Evolutionary conservation across 2,113 vertebrate genomes (phyloP).

Genomic region (Petrocephalus zakoni): DNA sequence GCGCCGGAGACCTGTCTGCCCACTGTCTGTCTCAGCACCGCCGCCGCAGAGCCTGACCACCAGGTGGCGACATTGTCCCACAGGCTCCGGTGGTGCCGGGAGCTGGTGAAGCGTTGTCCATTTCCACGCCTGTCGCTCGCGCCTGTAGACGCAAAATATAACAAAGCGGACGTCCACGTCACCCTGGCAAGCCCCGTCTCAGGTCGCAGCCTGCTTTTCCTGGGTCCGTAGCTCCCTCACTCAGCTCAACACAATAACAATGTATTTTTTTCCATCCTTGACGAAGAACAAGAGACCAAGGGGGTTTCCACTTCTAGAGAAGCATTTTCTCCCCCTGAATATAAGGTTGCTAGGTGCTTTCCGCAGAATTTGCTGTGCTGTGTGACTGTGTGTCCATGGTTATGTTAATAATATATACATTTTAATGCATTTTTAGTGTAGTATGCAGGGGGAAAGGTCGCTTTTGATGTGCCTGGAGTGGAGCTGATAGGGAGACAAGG

Average conservation of each 20-base stretch:
- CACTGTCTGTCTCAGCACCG: not conserved
- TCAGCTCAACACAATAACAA: not conserved
- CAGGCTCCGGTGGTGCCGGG: not conserved
- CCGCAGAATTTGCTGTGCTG: not conserved
- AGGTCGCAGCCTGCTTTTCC: not conserved
- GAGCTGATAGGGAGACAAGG: not conserved
- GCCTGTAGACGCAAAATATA: not conserved
- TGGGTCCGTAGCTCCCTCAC: not conserved
- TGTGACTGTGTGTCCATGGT: not conserved
- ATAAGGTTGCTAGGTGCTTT: not conserved
- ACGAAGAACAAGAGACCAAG: not conserved
- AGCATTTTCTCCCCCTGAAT: not conserved
- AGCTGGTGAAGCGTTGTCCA: not conserved
- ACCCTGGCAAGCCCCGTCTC: not conserved
- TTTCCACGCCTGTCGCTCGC: not conserved
- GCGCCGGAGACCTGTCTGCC: not conserved
- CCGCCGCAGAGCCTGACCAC: not conserved
- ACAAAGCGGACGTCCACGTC: not conserved
- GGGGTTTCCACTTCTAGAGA: not conserved
- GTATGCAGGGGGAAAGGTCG: not conserved
- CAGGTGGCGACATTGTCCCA: constrained; percentile 9
- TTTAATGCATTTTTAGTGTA: not conserved
- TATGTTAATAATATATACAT: not conserved
- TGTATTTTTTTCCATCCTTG: not conserved
- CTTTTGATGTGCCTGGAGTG: constrained; percentile 10